Base-by-base conservation (phyloP, 2,113 vertebrate species). In the Arvicanthis niloticus region DNA sequence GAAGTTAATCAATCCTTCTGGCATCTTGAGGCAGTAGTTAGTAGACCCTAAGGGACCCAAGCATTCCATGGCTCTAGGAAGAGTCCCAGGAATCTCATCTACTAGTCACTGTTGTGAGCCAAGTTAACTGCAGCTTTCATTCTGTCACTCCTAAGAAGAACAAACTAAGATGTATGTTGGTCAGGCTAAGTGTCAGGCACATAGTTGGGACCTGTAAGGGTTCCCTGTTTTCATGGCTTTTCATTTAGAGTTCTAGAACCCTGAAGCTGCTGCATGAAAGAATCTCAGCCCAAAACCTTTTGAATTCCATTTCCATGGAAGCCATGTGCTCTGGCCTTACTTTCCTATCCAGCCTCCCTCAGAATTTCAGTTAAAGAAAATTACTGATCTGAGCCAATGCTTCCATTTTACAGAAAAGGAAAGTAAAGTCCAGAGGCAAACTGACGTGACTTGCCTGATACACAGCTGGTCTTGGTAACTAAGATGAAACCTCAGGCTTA, bases 1-100 rank as follows among this genome's bases (percentile, higher is more conserved):
- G n/a, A 95, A 93, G 45, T 90, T 85, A 94, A 91, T 60, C 96
- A 94, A 91, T 60, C 96, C 75, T 91, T 87, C 87, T 86, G 65
- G 80, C 48, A 90, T 73, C 91, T 97, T 92, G 58, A 96, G 70
- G 88, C 72, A 53, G 73, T 80, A 51, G 70, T 95, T 96, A 73
- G 82, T 93, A 94, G 87, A 89, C 78, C 73, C 37, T 87, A 76
- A 65, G 78, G 89, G 75, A 93, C 92, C 76, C 62, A 58, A 58
- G 40, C 90, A 78, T 67, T 89, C 94, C 58, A 21, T 51, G 51
- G n/a, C 80, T 97, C 77, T 72, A 73, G 86, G 89, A 88, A 96
- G 92, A 86, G 10, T 40, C 91, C 88, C 67, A 76, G 62, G 53
- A 93, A 91, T 53, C 40, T 82, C n/a, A 8, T 90, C 88, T 86